Evolutionary conservation across 2,797 vertebrate species (phyloP).

Genomic region (Okamejei kenojei): DNA sequence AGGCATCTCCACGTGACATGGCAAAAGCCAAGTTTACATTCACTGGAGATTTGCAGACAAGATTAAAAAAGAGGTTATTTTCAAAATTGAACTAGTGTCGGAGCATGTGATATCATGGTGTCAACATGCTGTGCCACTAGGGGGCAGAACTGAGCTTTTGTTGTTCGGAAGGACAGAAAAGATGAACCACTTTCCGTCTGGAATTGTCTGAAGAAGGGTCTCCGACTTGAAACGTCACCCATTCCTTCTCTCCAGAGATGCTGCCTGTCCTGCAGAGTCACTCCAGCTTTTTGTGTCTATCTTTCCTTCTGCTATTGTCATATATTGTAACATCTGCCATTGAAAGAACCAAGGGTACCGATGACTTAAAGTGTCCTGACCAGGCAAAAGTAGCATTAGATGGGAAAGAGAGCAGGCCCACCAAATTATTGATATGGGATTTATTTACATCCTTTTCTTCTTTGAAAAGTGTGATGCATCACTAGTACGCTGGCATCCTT

Average conservation of each 20-base stretch:
- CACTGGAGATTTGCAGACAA: not conserved
- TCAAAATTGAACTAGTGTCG: not conserved
- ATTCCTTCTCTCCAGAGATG: too few relatives aligned
- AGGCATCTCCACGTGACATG: not conserved
- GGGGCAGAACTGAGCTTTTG: not conserved
- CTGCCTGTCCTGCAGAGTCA: too few relatives aligned
- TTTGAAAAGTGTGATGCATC: not conserved
- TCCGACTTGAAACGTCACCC: too few relatives aligned
- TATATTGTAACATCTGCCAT: not conserved
- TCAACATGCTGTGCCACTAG: not conserved
- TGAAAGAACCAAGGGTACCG: too few relatives aligned
- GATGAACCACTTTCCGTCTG: not conserved
- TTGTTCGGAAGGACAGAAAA: not conserved
- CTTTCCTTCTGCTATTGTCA: not conserved
- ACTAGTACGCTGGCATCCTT: not conserved
- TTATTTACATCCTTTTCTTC: not conserved
- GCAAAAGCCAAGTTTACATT: not conserved
- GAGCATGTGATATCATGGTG: not conserved
- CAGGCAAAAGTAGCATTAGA: not conserved
- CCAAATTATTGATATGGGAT: not conserved
- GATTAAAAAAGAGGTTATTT: not conserved
- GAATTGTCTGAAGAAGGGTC: not conserved
- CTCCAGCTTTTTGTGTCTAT: too few relatives aligned
- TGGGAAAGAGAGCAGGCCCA: not conserved
- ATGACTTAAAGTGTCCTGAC: not conserved